Conservation (phyloP, 2,113 vertebrate genomes). For the Cryptomyrus ogoouensis region DNA sequence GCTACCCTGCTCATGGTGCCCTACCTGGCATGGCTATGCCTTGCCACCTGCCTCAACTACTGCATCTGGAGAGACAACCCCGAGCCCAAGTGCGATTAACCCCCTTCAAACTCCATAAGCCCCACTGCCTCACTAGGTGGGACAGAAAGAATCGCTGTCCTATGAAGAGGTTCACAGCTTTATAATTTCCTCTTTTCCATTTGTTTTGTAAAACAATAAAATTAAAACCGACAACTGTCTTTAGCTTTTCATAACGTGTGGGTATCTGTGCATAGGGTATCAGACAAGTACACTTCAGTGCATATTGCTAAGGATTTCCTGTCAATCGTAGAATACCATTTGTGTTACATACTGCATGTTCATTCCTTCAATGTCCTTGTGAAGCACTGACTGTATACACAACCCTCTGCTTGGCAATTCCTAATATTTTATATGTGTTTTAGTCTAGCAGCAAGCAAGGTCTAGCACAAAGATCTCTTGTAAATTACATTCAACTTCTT, state of each 20-base stretch:
- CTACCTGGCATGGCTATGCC: slow-evolving; percentile 78
- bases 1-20: slow-evolving; percentile 74
- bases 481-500: not conserved
- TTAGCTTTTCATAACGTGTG: not conserved
- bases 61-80: slow-evolving; percentile 81
- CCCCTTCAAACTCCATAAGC: not conserved
- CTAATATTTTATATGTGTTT: not conserved
- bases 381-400: not conserved
- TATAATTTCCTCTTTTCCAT: not conserved
- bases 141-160: not conserved
- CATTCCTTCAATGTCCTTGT: not conserved
- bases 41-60: slow-evolving; percentile 70
- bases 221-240: not conserved
- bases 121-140: not conserved
- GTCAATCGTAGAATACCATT: not conserved
- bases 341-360: not conserved
- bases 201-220: not conserved
- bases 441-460: not conserved
- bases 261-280: not conserved
- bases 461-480: not conserved
- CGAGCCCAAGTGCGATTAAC: slow-evolving; percentile 43
- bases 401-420: not conserved
- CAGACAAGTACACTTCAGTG: not conserved
- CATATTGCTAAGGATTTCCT: not conserved
- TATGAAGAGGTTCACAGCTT: not conserved